These are phyloP conservation scores for Caenorhabditis afra DNA, from an alignment of 2,888 invertebrate species.

Conservation along the genomic window DNA sequence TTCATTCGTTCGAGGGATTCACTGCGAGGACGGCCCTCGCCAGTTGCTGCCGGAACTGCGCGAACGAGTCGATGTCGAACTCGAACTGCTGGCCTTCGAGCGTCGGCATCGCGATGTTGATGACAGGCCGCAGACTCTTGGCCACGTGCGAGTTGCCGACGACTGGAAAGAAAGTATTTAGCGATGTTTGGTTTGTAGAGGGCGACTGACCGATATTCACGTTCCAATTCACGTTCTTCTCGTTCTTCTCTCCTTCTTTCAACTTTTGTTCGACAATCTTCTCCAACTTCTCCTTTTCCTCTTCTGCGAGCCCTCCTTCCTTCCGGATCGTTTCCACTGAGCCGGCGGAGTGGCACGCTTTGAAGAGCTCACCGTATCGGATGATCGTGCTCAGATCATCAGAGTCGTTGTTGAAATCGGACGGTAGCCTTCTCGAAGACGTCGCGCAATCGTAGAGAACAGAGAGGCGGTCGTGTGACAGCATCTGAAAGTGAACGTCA, in stretches of 20 bases:
- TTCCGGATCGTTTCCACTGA: slow-evolving; percentile 24
- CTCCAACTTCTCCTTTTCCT: slow-evolving; percentile 17
- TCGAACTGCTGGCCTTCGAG: slow-evolving; percentile 52
- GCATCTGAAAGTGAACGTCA: slow-evolving; percentile 25
- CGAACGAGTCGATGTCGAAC: slow-evolving; percentile 60
- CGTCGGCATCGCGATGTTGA: slow-evolving; percentile 53
- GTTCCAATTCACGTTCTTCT: slow-evolving; percentile 33
- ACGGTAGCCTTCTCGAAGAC: slow-evolving; percentile 16
- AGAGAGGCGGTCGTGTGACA: slow-evolving; percentile 8
- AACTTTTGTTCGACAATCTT: slow-evolving; percentile 23
- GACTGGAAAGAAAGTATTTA: slow-evolving; percentile 45
- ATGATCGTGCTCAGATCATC: slow-evolving; percentile 20
- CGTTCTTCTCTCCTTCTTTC: slow-evolving; percentile 1
- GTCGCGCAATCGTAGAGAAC: slow-evolving; percentile 37
- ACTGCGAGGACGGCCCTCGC: slow-evolving; percentile 50
- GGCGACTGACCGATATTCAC: slow-evolving; percentile 44
- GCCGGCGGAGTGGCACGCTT: slow-evolving; percentile 32
- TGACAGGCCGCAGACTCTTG: slow-evolving; percentile 63
- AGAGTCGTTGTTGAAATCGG: slow-evolving; percentile 11
- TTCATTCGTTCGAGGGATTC: slow-evolving; percentile 44
- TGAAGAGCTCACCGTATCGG: slow-evolving; percentile 38
- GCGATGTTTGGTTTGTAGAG: background rate
- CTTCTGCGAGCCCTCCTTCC: slow-evolving; percentile 6
- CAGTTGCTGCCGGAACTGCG: slow-evolving; percentile 48
- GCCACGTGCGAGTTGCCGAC: slow-evolving; percentile 62